These are phyloP conservation scores for Drosophila pullipes DNA, from an alignment of 2,888 invertebrate genomes.

Conservation along the genomic window DNA sequence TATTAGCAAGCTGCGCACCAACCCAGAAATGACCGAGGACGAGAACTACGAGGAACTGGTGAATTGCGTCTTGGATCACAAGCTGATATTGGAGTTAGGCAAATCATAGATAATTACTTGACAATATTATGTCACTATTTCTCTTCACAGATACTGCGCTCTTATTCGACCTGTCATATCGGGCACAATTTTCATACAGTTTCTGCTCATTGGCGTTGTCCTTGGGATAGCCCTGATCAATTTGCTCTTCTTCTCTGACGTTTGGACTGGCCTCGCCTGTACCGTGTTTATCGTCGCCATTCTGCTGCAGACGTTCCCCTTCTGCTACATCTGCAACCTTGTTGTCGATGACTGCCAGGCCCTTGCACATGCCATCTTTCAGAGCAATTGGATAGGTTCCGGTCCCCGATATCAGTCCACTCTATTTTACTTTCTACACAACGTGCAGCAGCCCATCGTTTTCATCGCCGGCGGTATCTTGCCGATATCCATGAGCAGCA, in stretches of 20 bases:
- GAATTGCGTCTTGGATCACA: constrained; percentile 73
- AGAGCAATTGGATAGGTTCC: constrained; percentile 73
- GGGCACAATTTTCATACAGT: constrained; percentile 75
- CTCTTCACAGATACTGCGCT: constrained; percentile 48
- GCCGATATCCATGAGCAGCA: constrained; percentile 67
- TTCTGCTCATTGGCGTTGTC: constrained; percentile 64
- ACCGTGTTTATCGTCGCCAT: constrained; percentile 57
- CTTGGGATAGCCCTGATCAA: constrained; percentile 72
- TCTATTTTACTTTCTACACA: constrained; percentile 68
- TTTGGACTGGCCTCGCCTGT: constrained; percentile 64
- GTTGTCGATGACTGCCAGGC: constrained; percentile 69
- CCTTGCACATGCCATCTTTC: constrained; percentile 68
- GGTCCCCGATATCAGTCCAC: constrained; percentile 59
- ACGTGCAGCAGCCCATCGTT: constrained; percentile 63
- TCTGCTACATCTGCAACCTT: constrained; percentile 74
- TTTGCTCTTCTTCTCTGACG: constrained; percentile 64
- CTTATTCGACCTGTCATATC: constrained; percentile 71
- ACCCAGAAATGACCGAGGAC: constrained; percentile 43
- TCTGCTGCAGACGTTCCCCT: constrained; percentile 72
- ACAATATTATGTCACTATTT: not conserved
- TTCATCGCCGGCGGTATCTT: constrained; percentile 70
- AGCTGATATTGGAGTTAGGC: constrained; percentile 67
- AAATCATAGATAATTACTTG: not conserved
- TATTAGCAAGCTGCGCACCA: constrained; percentile 52
- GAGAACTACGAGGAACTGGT: constrained; percentile 70